Base-by-base conservation (phyloP, 2,113 vertebrate genomes). In the Bambusicola thoracicus region DNA sequence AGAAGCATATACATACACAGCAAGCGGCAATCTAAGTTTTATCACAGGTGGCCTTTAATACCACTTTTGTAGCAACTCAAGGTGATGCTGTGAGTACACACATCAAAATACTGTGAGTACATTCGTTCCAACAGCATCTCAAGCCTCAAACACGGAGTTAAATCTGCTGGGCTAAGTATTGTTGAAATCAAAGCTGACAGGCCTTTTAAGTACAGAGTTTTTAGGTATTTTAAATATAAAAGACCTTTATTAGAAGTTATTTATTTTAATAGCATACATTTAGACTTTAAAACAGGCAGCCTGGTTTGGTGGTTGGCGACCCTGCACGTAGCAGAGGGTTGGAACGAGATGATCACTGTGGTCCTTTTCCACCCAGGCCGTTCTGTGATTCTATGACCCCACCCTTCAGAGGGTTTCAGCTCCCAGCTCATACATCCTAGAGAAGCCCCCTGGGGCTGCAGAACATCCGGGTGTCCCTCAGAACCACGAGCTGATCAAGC, bases 21-120 rank as follows among this genome's bases (percentile, higher is more conserved):
- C 63, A 92, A 92, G 82, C 9, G 22, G 20, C 8, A 73, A 85
- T 87, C n/a, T 51, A 77, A 61, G 29, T 95, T 92, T 89, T 49
- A 51, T 82, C 78, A 43, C 34, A 53, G 79, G 11, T 30, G 55
- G 43, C 70, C 32, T 13, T 76, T 88, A 81, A 73, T 62, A 70
- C 11, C 24, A 44, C 11, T 79, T 69, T 11, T 38, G 43, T 80
- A 74, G 63, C 49, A 75, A 62, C 79, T 89, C 55, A 58, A 44
- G 40, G 36, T 79, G 43, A 79, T 87, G 79, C 38, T 11, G 0
- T 68, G 93, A 92, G 62, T 73, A 62, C 0, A 2, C 9, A 34
- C 29, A 15, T 40, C 48, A 74, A 91, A 79, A 18, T 74, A 17
- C 4, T 59, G 3, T 67, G 29, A 90, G 66, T 77, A 12, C 41